phyloP scores from a whole-genome alignment of 2,113 vertebrate genomes.

The Chrysochloris asiatica region DNA sequence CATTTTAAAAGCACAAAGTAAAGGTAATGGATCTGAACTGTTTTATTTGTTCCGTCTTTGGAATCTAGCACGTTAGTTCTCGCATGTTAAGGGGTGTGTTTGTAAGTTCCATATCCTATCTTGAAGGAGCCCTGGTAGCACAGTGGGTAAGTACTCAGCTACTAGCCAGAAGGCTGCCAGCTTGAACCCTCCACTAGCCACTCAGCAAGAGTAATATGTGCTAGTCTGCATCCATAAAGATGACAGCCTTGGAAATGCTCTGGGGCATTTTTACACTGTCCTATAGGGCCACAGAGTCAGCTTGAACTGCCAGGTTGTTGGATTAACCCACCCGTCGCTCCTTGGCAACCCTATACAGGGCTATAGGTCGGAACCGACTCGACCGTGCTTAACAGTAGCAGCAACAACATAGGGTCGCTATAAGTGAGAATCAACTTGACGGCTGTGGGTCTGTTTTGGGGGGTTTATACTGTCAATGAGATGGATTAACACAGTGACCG shows the following conservation, averaged over 20 bases:
- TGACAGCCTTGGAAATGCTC: background rate
- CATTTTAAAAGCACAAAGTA: background rate
- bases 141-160: background rate
- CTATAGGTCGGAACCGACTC: too few relatives aligned
- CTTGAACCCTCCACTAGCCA: background rate
- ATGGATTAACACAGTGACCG: too few relatives aligned
- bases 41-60: background rate
- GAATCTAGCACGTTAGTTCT: constrained; percentile 31
- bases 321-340: too few relatives aligned
- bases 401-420: too few relatives aligned
- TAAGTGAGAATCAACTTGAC: too few relatives aligned
- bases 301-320: too few relatives aligned
- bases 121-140: background rate
- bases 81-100: background rate
- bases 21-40: background rate
- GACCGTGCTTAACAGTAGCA: too few relatives aligned
- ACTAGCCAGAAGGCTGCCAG: background rate
- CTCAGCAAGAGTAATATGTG: background rate
- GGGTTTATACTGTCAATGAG: too few relatives aligned
- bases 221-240: background rate
- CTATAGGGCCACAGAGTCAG: too few relatives aligned
- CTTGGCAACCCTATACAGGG: too few relatives aligned
- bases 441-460: too few relatives aligned
- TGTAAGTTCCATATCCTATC: background rate
- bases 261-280: background rate